Conservation (phyloP, 92 coral and sea anemone species). For the Meandrina meandrites region DNA sequence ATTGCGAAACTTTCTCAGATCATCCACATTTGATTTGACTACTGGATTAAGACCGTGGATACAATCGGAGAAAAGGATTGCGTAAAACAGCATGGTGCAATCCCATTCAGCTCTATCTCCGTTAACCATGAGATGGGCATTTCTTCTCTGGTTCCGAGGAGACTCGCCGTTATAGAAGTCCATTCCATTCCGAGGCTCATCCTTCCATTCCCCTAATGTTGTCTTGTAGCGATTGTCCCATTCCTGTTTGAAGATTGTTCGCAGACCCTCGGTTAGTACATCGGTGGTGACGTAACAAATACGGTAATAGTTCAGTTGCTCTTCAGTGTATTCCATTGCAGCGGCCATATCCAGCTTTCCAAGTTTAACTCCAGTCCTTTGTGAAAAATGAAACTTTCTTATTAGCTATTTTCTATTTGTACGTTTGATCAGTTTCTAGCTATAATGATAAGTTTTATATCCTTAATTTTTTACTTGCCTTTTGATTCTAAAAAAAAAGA, state of each 20-base stretch:
- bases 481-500: too few relatives aligned
- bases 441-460: too few relatives aligned
- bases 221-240: not conserved
- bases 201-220: not conserved
- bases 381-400: not conserved
- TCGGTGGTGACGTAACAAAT: not conserved
- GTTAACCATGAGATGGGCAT: not conserved
- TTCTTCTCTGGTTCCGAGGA: not conserved
- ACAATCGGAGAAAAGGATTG: not conserved
- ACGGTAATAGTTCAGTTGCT: not conserved
- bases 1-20: not conserved
- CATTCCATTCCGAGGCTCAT: not conserved
- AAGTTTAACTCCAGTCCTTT: not conserved
- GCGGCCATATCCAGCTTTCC: not conserved
- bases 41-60: not conserved
- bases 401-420: not conserved
- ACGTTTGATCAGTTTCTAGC: too few relatives aligned
- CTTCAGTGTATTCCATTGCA: not conserved
- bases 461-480: too few relatives aligned
- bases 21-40: not conserved
- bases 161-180: not conserved
- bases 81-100: slow-evolving; percentile 2
- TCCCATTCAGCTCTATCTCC: not conserved
- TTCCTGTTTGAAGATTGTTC: not conserved
- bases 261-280: not conserved